Evolutionary conservation across 1,140 invertebrate species (phyloP).

Genomic region (Philopotamus ludificatus): DNA sequence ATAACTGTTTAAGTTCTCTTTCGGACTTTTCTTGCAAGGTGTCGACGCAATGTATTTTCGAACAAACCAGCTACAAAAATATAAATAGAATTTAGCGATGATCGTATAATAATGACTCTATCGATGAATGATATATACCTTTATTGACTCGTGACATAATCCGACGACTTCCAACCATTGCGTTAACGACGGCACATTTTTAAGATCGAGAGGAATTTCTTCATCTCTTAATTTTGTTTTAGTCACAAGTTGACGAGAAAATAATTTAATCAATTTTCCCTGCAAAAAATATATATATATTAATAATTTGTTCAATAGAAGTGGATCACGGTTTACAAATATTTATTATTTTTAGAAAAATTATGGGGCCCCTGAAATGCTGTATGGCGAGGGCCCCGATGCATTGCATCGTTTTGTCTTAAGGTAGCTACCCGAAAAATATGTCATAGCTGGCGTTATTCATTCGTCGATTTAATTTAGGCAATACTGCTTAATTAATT

Average conservation of each 20-base stretch:
- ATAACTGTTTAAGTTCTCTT: constrained; percentile 72
- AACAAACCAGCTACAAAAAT: constrained; percentile 52
- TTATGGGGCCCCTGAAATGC: too few relatives aligned
- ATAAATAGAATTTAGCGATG: not conserved
- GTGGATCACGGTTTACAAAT: too few relatives aligned
- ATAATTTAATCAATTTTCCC: constrained; percentile 92
- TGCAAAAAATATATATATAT: too few relatives aligned
- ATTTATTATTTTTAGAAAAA: too few relatives aligned
- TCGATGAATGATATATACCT: constrained; percentile 53
- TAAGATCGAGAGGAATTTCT: constrained; percentile 60
- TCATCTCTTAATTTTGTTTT: constrained; percentile 71
- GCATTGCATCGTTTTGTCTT: too few relatives aligned
- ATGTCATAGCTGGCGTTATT: too few relatives aligned
- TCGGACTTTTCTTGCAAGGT: constrained; percentile 80
- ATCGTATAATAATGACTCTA: constrained; percentile 2
- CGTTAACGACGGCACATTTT: constrained; percentile 71
- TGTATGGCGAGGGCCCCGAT: too few relatives aligned
- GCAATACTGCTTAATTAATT: too few relatives aligned
- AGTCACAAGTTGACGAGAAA: constrained; percentile 84
- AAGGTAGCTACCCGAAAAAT: too few relatives aligned
- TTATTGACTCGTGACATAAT: constrained; percentile 67
- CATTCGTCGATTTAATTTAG: too few relatives aligned
- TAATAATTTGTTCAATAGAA: too few relatives aligned
- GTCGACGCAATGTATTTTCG: constrained; percentile 68
- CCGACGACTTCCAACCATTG: constrained; percentile 93